Base-by-base conservation (phyloP, 2,113 vertebrate species). In the Rhinichthys klamathensis region DNA sequence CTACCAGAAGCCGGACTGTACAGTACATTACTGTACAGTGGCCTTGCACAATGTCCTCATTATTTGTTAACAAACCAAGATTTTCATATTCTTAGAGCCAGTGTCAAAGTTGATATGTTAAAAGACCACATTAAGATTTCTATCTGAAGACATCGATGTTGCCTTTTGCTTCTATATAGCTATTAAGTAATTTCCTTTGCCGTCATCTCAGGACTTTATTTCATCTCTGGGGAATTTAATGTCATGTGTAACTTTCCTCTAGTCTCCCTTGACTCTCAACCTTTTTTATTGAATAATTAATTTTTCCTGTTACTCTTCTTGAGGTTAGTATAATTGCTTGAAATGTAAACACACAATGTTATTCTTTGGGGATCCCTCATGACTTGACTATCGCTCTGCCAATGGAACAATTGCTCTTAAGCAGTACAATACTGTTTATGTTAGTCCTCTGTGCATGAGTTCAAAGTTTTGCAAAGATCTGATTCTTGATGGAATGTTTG, bases 211-310 rank as follows among this genome's bases (percentile, higher is more conserved):
- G 60, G 69, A 65, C 83, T 72, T 80, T 83, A 81, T 84, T 78
- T 84, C 30, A 83, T 72, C 77, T 87, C 69, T 67, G 69, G 88
- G 86, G 89, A 89, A 84, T 67, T 82, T 30, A 63, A 23, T 86
- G 85, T 83, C 83, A 84, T 85, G 87, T 61, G 58, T 56, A 83
- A 85, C 70, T 84, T 88, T 88, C 85, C 88, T 88, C 65, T 78
- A 72, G 77, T 86, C 70, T 84, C 83, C 65, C 41, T 89, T 90
- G 77, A 88, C 91, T 89, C 89, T 79, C 72, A 63, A 88, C 82
- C 86, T 91, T 83, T 86, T 82, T 83, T 91, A 91, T 92, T 91
- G 87, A 92, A 90, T 89, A 88, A 89, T 91, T 89, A 84, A 89
- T 88, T 90, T 92, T 90, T 91, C 89, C 91, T 90, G 82, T 88